Conservation (phyloP, 2,888 invertebrate species). For the Rhodophaea formosa region DNA sequence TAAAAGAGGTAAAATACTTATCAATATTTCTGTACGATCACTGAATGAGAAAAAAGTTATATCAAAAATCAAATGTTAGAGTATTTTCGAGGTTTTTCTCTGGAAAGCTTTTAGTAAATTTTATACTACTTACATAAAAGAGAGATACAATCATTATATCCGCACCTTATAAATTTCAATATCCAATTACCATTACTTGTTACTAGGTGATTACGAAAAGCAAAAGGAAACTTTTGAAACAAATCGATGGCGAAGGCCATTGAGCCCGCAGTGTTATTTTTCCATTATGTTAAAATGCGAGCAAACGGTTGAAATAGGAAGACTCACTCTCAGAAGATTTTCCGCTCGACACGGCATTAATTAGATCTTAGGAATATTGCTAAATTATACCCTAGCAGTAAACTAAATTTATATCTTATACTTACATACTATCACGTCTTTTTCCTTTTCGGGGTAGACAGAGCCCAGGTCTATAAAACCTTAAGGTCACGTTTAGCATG, state of each 20-base stretch:
- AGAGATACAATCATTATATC: no score
- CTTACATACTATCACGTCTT: no score
- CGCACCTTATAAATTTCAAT: background rate
- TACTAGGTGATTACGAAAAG: constrained; percentile 3
- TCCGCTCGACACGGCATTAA: background rate
- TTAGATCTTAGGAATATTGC: background rate
- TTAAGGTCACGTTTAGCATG: no score
- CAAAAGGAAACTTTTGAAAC: background rate
- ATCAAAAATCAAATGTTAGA: no score
- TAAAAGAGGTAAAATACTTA: no score
- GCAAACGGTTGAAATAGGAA: constrained; percentile 1
- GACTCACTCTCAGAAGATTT: constrained; percentile 2
- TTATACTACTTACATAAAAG: no score
- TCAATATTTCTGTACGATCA: no score
- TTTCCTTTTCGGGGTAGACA: no score
- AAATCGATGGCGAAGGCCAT: constrained; percentile 9
- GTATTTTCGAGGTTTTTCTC: no score
- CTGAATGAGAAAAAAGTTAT: no score
- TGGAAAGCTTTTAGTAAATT: no score
- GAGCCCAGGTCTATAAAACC: no score
- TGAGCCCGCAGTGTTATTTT: constrained; percentile 12
- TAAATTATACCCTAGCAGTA: background rate
- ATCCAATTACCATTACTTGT: background rate
- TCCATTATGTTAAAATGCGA: constrained; percentile 13
- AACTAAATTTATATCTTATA: background rate